Base-by-base conservation (phyloP, 2,113 vertebrate genomes). In the Tinamus guttatus region DNA sequence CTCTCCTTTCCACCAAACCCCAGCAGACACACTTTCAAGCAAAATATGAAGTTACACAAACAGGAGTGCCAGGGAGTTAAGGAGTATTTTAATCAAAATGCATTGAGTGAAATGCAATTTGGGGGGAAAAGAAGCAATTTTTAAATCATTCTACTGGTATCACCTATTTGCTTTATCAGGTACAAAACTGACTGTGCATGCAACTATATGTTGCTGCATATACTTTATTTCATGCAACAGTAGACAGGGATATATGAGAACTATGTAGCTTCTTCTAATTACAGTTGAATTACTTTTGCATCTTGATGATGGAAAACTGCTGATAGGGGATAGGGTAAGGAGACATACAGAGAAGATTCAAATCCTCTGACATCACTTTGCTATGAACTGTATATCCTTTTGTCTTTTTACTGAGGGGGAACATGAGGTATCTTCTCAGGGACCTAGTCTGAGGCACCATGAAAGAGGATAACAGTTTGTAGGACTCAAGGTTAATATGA, bases 171-270 rank as follows among this genome's bases (percentile, higher is more conserved):
- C 12, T 82, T 91, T 85, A 80, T 89, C 8, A 7, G 28, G 20
- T 74, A 40, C 49, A 65, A 62, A 91, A 34, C 49, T 49, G 38
- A 65, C 0, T 54, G 0, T 4, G 5, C 13, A 15, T 3, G 1
- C 34, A 34, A 34, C 34, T 93, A 69, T 36, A 15, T 92, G 64
- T n/a, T 18, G 47, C 9, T 80, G 47, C 1, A 1, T 24, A 7
- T 1, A 1, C 71, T 73, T 75, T 63, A 91, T 85, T 81, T 87
- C 58, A 73, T 32, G 52, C 4, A 9, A 32, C 58, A 56, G 14
- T 1, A 71, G 69, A 78, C 43, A 62, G 7, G 11, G 28, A 68
- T 52, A 9, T 7, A 51, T 8, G 8, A 68, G 47, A 86, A 70
- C 21, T 27, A 18, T 8, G 22, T 34, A 62, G 38, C 25, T 92